Evolutionary conservation across 2,113 vertebrate species (phyloP).

Genomic region (Neotoma lepida): DNA sequence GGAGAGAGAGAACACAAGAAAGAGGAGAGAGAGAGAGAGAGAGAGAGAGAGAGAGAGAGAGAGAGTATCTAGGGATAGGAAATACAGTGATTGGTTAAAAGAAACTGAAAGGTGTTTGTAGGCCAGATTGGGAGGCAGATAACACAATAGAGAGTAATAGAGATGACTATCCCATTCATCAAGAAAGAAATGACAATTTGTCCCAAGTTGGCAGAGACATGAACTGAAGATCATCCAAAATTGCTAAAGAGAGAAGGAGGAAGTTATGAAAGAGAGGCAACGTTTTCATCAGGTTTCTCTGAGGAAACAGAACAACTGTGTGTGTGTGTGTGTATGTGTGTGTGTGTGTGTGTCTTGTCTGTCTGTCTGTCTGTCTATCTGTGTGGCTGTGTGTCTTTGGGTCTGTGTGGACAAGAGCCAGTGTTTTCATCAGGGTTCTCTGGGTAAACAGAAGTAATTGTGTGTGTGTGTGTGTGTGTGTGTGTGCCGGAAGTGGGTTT

Average conservation of each 20-base stretch:
- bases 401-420: too few relatives aligned
- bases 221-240: slow-evolving; percentile 18
- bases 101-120: neutral
- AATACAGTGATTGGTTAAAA: neutral
- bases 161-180: neutral
- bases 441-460: too few relatives aligned
- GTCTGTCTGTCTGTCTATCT: neutral
- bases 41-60: neutral
- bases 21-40: neutral
- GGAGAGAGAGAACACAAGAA: neutral
- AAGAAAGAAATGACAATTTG: neutral
- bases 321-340: neutral
- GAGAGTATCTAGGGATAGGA: neutral
- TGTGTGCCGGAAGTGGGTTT: too few relatives aligned
- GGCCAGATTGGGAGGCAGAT: neutral
- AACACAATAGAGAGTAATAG: neutral
- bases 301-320: neutral
- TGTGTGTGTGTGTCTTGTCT: neutral
- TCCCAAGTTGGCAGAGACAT: neutral
- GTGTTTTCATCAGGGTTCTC: too few relatives aligned
- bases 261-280: neutral
- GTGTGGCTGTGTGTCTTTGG: neutral
- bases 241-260: neutral
- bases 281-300: neutral
- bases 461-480: too few relatives aligned